These are phyloP conservation scores for Drosophila phalerata DNA, from an alignment of 2,888 invertebrate species.

Conservation along the genomic window DNA sequence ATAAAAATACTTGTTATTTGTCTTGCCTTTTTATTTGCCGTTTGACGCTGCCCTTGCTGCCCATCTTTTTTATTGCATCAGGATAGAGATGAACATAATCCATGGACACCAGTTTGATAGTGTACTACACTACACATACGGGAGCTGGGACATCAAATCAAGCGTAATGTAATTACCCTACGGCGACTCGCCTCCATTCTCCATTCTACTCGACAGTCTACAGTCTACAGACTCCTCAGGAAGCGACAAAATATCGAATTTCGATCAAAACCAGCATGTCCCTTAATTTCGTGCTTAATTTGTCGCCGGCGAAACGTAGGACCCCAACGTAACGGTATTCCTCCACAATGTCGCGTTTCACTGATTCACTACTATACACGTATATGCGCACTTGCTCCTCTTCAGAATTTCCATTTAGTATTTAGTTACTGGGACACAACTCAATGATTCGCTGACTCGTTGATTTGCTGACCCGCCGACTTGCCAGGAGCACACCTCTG, in stretches of 20 bases:
- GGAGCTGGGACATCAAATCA: slow-evolving; percentile 69
- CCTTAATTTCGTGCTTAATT: slow-evolving; percentile 66
- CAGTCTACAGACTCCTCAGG: slow-evolving; percentile 41
- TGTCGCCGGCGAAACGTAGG: slow-evolving; percentile 49
- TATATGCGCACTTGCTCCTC: slow-evolving; percentile 7
- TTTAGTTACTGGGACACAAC: slow-evolving; percentile 31
- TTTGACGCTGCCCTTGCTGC: slow-evolving; percentile 28
- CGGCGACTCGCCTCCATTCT: slow-evolving; percentile 18
- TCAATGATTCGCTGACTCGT: slow-evolving; percentile 1
- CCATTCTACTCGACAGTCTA: not conserved
- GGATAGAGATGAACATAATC: slow-evolving; percentile 29
- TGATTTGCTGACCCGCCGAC: slow-evolving; percentile 3
- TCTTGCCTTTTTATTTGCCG: slow-evolving; percentile 74
- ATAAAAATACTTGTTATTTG: slow-evolving; percentile 81
- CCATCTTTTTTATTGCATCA: slow-evolving; percentile 61
- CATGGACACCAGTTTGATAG: slow-evolving; percentile 16
- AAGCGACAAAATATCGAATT: slow-evolving; percentile 77
- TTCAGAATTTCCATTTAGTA: slow-evolving; percentile 23
- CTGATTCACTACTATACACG: slow-evolving; percentile 10
- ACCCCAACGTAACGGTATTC: slow-evolving; percentile 72
- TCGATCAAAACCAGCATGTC: slow-evolving; percentile 60
- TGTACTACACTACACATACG: slow-evolving; percentile 31
- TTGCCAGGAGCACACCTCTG: not conserved
- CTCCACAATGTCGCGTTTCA: slow-evolving; percentile 25
- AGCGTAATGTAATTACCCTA: slow-evolving; percentile 72